Conservation (phyloP, 2,888 invertebrate genomes). For the Diachrysia chrysitis region DNA sequence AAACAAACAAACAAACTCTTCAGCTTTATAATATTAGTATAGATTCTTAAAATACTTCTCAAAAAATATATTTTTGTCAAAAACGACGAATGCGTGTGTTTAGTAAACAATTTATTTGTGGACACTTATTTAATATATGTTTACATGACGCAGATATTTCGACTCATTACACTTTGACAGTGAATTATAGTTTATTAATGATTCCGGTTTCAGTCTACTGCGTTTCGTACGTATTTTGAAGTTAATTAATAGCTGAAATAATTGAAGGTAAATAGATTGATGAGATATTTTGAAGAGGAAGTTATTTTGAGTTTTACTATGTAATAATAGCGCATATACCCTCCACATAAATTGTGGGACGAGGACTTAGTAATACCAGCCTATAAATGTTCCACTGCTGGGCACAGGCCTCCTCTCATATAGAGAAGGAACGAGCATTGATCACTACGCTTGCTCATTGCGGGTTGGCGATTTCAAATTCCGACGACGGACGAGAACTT, state of each 20-base stretch:
- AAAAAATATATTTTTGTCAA: neutral
- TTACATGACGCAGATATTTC: conserved; percentile 51
- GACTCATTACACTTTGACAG: conserved; percentile 43
- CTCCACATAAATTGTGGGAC: too few relatives aligned
- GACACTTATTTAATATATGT: conserved; percentile 47
- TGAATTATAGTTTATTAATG: conserved; percentile 50
- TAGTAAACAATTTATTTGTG: conserved; percentile 41
- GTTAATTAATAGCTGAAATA: conserved; percentile 34
- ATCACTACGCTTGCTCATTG: too few relatives aligned
- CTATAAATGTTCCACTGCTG: too few relatives aligned
- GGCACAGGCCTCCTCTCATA: too few relatives aligned
- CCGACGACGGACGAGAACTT: too few relatives aligned
- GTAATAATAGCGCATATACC: too few relatives aligned
- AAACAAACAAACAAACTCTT: too few relatives aligned
- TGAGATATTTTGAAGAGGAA: conserved; percentile 3
- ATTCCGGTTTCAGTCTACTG: conserved; percentile 14
- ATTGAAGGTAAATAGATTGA: conserved; percentile 16
- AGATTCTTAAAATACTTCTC: neutral
- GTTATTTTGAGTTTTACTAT: conserved; percentile 5
- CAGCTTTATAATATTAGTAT: too few relatives aligned
- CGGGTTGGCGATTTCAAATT: too few relatives aligned
- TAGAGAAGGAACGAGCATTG: too few relatives aligned
- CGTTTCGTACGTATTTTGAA: conserved; percentile 24
- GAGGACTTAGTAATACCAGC: too few relatives aligned
- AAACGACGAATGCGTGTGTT: conserved; percentile 36